Evolutionary conservation across 2,113 vertebrate species (phyloP), one percentile per base, ranked within the genome.

Genomic region (Misgurnus mizolepis): DNA sequence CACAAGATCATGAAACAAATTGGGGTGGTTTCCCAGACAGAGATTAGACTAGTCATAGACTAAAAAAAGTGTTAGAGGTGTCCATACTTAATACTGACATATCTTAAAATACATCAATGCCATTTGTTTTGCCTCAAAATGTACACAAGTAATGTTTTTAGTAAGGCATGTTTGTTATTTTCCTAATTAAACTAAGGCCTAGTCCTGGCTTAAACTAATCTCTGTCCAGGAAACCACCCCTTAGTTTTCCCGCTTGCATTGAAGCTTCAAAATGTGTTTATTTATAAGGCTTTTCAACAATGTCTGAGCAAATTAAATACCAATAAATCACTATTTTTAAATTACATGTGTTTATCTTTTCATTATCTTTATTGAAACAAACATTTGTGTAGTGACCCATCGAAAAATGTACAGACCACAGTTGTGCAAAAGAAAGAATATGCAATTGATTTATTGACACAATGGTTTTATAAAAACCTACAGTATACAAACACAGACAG

Each of bases 311-410:
- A 10, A 18, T 78, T 18, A 70, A 78, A 55, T 47, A 27, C 39
- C 6, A 78, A 60, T 78, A 72, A 82, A 78, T 39, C 50, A 66
- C 69, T 55, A 67, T 78, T 82, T 82, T 67, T 43, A 73, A 73
- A 78, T 34, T 0, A 73, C n/a, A 7, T 71, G 47, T 53, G n/a
- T 27, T 4, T 12, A 12, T 72, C 6, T 40, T 17, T 55, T 10
- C 7, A 50, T 71, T 17, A 15, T 14, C 12, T 0, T 53, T 12
- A 53, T 12, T 50, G 10, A 50, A 50, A 50, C 49, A 50, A 50
- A 50, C 49, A 4, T 53, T 53, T 53, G 11, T 53, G 4, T 53
- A 11, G 9, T 12, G 2, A 11, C 12, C 12, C 12, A 9, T 12
- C 8, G 4, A 12, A 11, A 4, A 55, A 61, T 6, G 2, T 5